These are phyloP conservation scores for Hydropsyche betteni DNA, from an alignment of 2,888 invertebrate species.

Conservation along the genomic window DNA sequence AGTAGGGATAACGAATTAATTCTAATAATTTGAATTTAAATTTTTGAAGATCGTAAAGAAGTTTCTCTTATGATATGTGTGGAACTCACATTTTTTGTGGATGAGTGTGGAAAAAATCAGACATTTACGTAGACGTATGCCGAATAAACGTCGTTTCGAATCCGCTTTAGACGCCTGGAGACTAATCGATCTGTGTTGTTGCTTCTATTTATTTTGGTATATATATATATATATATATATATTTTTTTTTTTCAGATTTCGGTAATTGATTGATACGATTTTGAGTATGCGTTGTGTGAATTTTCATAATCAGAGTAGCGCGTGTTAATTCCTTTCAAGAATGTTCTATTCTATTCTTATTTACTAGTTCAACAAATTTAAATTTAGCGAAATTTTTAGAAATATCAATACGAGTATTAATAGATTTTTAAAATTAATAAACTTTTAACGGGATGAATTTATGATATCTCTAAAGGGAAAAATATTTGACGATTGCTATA, in stretches of 20 bases:
- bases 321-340: not conserved
- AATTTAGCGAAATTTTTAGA: too few species aligned
- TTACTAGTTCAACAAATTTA: too few species aligned
- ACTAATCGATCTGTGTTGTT: constrained; percentile 32
- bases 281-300: not conserved
- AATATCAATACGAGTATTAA: too few species aligned
- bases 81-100: not conserved
- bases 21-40: too few species aligned
- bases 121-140: constrained; percentile 18
- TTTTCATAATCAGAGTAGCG: not conserved
- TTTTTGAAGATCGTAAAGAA: not conserved
- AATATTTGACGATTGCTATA: too few species aligned
- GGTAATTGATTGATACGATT: constrained; percentile 15
- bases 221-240: not conserved
- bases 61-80: not conserved
- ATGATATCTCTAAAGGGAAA: too few species aligned
- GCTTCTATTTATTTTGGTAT: constrained; percentile 11
- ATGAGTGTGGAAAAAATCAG: not conserved
- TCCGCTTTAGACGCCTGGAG: constrained; percentile 3
- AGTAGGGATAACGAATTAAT: too few species aligned
- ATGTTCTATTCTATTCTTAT: not conserved
- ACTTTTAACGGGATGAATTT: too few species aligned
- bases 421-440: too few species aligned
- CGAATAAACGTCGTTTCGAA: constrained; percentile 17
- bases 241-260: not conserved